Base-by-base conservation (phyloP, 2,113 vertebrate species). In the Paedocypris sp. region DNA sequence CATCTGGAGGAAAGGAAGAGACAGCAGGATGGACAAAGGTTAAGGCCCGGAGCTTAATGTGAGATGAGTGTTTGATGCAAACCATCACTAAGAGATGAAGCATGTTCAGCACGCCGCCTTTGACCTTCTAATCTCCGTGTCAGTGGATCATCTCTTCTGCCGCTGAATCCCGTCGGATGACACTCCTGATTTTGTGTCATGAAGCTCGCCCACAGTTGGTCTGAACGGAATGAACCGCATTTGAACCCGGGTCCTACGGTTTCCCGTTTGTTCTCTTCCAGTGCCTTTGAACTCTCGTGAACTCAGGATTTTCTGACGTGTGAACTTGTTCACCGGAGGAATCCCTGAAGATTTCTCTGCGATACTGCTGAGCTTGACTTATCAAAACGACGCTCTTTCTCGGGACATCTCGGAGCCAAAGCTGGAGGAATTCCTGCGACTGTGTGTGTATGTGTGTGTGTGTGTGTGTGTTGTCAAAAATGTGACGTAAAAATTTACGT, bases 1-100 rank as follows among this genome's bases (percentile, higher is more conserved):
- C 48, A 64, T 60, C 39, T 64, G 61, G 67, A 69, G 25, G 11
- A 42, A 35, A 61, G 25, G n/a, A 22, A 60, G 39, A 5, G 20
- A 36, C 13, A 36, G 15, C 28, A 32, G 20, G 23, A 5, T 6
- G 35, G 12, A 13, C 11, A 13, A 23, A 35, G 31, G 33, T 59
- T 36, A 28, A 32, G 5, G 15, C 20, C 23, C n/a, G 4, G 10
- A 25, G 61, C 66, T 61, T 33, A 43, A 53, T 67, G 48, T 75
- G 15, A 61, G 42, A 33, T 26, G 18, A 38, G 28, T 38, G n/a
- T 25, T 20, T 46, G 67, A 60, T 7, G 32, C 59, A 64, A 43
- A 43, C 6, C 35, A 16, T 9, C 42, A 48, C 41, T 56, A 29
- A 47, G 31, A 48, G 38, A 38, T 22, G 22, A 15, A 45, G 3